phyloP scores from a whole-genome alignment of 2,888 invertebrate genomes.

The Malthinus seriepunctatus region DNA sequence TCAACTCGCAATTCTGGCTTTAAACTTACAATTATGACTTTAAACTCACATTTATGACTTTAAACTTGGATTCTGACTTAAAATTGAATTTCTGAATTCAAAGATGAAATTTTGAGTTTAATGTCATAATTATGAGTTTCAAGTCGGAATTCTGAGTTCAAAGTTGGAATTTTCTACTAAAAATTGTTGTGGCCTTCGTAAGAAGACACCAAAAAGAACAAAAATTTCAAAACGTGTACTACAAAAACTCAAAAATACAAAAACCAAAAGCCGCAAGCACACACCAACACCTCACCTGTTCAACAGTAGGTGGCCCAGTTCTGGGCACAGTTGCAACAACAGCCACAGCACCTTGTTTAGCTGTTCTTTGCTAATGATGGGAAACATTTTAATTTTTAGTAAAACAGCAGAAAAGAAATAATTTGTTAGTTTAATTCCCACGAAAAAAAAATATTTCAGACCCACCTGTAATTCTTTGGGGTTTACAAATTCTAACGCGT shows the following conservation, averaged over 20 bases:
- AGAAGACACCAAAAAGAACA: too few relatives aligned
- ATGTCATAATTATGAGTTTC: too few relatives aligned
- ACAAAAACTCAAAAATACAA: constrained; percentile 31
- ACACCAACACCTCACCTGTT: constrained; percentile 59
- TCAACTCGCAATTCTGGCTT: too few relatives aligned
- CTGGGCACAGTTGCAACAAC: constrained; percentile 58
- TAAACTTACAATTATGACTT: too few relatives aligned
- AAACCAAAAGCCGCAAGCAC: constrained; percentile 27
- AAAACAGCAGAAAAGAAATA: constrained; percentile 6
- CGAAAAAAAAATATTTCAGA: background rate
- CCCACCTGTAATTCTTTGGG: constrained; percentile 85
- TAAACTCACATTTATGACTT: too few relatives aligned
- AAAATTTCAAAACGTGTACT: background rate
- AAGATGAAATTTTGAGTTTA: too few relatives aligned
- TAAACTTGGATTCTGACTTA: too few relatives aligned
- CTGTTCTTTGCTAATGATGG: constrained; percentile 58
- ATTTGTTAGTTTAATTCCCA: constrained; percentile 3
- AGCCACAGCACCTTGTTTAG: constrained; percentile 59
- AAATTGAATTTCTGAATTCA: too few relatives aligned
- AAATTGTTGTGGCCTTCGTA: too few relatives aligned
- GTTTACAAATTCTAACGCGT: constrained; percentile 88
- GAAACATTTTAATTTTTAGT: constrained; percentile 41
- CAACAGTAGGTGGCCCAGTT: constrained; percentile 60
- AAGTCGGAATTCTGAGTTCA: too few relatives aligned
- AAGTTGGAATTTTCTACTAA: too few relatives aligned